Evolutionary conservation across 2,113 vertebrate genomes (phyloP).

Genomic region (Brachirus orientalis): DNA sequence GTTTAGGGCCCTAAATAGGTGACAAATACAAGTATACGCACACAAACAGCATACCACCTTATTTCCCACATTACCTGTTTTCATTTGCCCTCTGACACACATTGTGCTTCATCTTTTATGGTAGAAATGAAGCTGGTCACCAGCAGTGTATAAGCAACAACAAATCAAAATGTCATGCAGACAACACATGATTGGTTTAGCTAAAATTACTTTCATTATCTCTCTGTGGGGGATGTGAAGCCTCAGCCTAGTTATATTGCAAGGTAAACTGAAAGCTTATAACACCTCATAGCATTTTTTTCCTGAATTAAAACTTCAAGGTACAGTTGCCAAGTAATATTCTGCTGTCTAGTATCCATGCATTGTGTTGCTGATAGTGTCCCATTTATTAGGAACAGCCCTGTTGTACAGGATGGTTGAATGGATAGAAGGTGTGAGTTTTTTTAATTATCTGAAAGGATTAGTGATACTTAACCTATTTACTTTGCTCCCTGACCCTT

Average conservation of each 20-base stretch:
- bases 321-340: neutral
- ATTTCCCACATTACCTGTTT: constrained; percentile 64
- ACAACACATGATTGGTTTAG: neutral
- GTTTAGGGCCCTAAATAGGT: no score
- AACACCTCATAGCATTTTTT: neutral
- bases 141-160: constrained; percentile 20
- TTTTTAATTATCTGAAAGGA: constrained; percentile 76
- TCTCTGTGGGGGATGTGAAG: constrained; percentile 15
- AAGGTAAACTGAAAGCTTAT: neutral
- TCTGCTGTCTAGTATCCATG: neutral
- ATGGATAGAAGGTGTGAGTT: no score
- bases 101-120: constrained; percentile 32
- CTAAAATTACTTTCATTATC: constrained; percentile 20
- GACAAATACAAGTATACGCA: neutral
- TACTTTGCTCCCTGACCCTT: constrained; percentile 67
- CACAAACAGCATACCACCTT: constrained; percentile 15
- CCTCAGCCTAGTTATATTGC: neutral
- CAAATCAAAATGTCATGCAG: constrained; percentile 17
- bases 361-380: neutral
- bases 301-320: neutral
- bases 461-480: constrained; percentile 84
- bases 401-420: constrained; percentile 61
- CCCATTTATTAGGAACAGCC: constrained; percentile 6
- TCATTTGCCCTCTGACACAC: constrained; percentile 47
- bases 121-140: constrained; percentile 39